Base-by-base conservation (phyloP, 2,113 vertebrate species). In the Pteronura brasiliensis region DNA sequence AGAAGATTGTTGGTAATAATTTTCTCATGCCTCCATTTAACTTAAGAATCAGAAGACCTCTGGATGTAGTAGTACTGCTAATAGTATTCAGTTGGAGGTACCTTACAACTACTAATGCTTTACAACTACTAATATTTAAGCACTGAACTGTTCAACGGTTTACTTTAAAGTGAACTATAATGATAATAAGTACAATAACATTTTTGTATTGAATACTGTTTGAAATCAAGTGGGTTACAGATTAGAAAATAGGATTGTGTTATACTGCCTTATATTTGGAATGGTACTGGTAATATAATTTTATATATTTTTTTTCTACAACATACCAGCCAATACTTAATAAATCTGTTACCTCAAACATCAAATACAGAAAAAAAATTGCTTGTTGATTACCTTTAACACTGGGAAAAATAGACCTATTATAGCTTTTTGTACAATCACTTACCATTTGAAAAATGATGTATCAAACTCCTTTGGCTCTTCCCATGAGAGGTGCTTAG, bases 341-440 rank as follows among this genome's bases (percentile, higher is more conserved):
- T 72, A 96, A 92, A 90, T 21, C 71, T 90, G 23, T 88, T 94
- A 67, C 91, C 61, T 59, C 61, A 91, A 91, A 87, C 55, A 92
- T 74, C 90, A 96, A 95, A 96, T 82, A 90, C 17, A 96, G 72
- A 72, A 94, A 94, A 94, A 47, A 93, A 97, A 82, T 52, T 92
- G 25, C 20, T 92, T 88, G 72, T 86, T 98, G 98, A 98, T 95
- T 93, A 96, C 57, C 20, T 96, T 97, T 97, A 94, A 93, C 36
- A 97, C 15, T 88, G 83, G 96, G 67, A 4, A 97, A 52, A 84
- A 96, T 0, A 3, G 17, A 84, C 5, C 8, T 77, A 88, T 71
- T 94, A 89, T 2, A 95, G 59, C 42, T 93, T 95, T 95, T 96
- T 97, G 80, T 92, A 90, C 80, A 98, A 96, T 84, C 39, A 95